Percentiles rank a stretch among this genome's conserved stretches.
These are phyloP conservation scores for Ceyx melanurus DNA, from an alignment of 2,113 vertebrate genomes.

Conservation along the genomic window DNA sequence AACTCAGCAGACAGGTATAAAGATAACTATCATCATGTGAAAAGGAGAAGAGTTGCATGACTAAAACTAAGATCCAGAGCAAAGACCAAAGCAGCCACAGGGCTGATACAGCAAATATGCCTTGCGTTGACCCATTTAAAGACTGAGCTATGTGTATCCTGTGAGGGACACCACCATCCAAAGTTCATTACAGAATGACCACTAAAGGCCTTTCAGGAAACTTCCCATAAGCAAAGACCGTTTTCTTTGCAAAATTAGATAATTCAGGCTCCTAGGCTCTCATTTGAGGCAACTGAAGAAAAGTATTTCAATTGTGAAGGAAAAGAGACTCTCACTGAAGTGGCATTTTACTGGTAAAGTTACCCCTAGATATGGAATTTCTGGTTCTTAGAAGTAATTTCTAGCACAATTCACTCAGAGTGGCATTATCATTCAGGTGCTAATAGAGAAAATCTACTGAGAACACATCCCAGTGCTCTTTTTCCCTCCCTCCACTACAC, in stretches of 20 bases:
- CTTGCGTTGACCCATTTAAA: not conserved
- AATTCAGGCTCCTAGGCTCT: not conserved
- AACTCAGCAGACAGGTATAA: not conserved
- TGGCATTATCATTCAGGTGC: not conserved
- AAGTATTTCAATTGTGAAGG: not conserved
- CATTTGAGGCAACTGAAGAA: not conserved
- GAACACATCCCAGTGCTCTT: not conserved
- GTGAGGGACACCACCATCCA: not conserved
- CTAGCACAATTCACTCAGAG: not conserved
- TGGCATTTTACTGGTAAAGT: not conserved
- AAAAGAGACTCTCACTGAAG: not conserved
- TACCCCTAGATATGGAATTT: not conserved
- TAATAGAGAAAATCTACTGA: not conserved
- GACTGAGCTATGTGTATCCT: not conserved
- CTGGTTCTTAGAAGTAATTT: not conserved
- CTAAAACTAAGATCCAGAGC: conserved; percentile 8
- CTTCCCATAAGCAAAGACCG: not conserved
- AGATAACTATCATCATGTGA: conserved; percentile 31
- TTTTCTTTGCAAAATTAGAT: not conserved
- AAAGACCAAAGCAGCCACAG: conserved; percentile 6
- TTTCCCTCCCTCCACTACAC: not conserved
- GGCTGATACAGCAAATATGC: not conserved
- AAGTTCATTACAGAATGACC: not conserved
- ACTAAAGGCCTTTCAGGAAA: not conserved
- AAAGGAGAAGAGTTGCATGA: not conserved